A percentile compares a stretch with the other conserved stretches of the same genome.
phyloP scores from a whole-genome alignment of 2,113 vertebrate species.

The Harpagus bidentatus region DNA sequence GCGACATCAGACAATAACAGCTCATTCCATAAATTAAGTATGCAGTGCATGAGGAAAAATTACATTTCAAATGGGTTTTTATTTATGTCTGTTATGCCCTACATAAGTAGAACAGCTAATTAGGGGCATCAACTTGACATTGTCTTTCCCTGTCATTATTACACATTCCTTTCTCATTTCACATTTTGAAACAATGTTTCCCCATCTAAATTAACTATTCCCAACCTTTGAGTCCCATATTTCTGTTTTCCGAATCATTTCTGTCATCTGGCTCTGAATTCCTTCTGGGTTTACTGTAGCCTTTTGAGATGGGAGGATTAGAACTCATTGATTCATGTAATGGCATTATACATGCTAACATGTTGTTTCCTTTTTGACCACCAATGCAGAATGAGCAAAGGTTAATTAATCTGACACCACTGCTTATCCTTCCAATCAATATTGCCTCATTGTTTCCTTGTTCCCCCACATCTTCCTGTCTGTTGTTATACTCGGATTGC shows the following conservation, averaged over 20 bases:
- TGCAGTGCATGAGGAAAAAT: not conserved
- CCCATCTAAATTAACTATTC: not conserved
- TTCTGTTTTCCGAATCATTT: not conserved
- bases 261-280: not conserved
- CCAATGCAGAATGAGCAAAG: slow-evolving; percentile 37
- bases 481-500: not conserved
- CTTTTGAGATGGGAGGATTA: slow-evolving; percentile 36
- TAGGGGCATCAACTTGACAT: not conserved
- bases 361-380: slow-evolving; percentile 51
- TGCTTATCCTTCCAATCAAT: slow-evolving; percentile 41
- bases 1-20: not conserved
- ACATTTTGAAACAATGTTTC: not conserved
- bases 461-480: not conserved
- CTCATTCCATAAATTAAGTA: not conserved
- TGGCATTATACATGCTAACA: slow-evolving; percentile 39
- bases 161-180: not conserved
- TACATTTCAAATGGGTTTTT: not conserved
- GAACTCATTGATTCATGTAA: slow-evolving; percentile 45
- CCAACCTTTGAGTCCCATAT: not conserved
- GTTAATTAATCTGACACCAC: slow-evolving; percentile 52
- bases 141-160: not conserved
- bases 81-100: not conserved
- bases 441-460: slow-evolving; percentile 37
- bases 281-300: not conserved
- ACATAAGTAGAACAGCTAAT: not conserved